Evolutionary conservation across 2,888 invertebrate species (phyloP).

Genomic region (Aphelenchoides bicaudatus): DNA sequence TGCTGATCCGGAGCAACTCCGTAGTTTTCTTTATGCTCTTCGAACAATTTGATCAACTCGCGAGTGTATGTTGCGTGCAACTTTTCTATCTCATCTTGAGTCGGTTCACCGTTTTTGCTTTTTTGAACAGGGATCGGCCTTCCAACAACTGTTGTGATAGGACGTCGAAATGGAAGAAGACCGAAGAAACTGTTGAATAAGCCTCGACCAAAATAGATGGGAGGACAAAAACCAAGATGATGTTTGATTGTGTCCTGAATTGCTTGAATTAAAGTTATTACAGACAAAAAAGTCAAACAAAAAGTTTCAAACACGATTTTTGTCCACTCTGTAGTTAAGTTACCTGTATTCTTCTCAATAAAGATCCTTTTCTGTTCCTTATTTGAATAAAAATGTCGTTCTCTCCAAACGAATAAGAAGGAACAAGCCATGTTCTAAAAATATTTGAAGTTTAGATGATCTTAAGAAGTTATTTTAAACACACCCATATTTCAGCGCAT

Average conservation of each 20-base stretch:
- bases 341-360: conserved; percentile 39
- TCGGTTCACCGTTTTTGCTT: conserved; percentile 71
- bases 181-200: conserved; percentile 86
- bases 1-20: conserved; percentile 52
- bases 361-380: conserved; percentile 42
- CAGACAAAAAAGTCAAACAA: no score
- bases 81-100: conserved; percentile 72
- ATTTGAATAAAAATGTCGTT: conserved; percentile 60
- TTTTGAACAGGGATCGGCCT: conserved; percentile 74
- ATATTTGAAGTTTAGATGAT: not conserved
- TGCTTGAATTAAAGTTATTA: not conserved
- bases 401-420: conserved; percentile 63
- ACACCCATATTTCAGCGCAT: conserved; percentile 51
- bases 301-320: no score
- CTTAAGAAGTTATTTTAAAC: conserved; percentile 2
- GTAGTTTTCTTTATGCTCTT: conserved; percentile 78
- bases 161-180: conserved; percentile 74
- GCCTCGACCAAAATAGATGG: conserved; percentile 69
- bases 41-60: conserved; percentile 73
- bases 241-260: conserved; percentile 46
- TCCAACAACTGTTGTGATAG: conserved; percentile 83
- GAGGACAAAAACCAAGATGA: conserved; percentile 61
- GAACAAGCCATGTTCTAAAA: conserved; percentile 61
- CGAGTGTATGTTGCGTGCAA: conserved; percentile 75
- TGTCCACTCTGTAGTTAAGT: not conserved